phyloP scores from a whole-genome alignment of 2,888 invertebrate genomes.

The Scelioninae gen. 1 region DNA sequence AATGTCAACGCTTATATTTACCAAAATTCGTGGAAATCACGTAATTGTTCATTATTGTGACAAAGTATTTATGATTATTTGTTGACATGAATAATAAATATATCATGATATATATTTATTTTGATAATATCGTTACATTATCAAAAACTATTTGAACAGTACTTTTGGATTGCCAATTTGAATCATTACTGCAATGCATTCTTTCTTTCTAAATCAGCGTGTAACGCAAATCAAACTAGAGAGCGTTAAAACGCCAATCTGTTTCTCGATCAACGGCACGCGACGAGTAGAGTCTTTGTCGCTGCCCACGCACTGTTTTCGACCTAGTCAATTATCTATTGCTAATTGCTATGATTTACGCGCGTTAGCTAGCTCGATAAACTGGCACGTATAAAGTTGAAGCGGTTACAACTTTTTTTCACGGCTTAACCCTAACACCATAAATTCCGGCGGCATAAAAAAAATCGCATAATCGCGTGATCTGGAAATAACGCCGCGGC shows the following conservation, averaged over 20 bases:
- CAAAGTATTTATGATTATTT: too few relatives aligned
- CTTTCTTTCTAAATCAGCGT: not conserved
- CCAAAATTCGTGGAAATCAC: too few relatives aligned
- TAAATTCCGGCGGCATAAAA: conserved; percentile 35
- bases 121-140: too few relatives aligned
- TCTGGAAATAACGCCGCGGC: conserved; percentile 46
- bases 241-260: conserved; percentile 40
- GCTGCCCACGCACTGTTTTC: conserved; percentile 24
- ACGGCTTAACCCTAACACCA: conserved; percentile 13
- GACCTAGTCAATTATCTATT: conserved; percentile 34
- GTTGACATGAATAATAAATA: too few relatives aligned
- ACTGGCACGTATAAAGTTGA: conserved; percentile 22
- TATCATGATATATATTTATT: too few relatives aligned
- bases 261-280: conserved; percentile 22
- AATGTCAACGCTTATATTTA: too few relatives aligned
- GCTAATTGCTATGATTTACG: conserved; percentile 54
- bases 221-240: conserved; percentile 16
- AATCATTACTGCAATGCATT: not conserved
- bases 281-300: conserved; percentile 36
- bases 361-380: conserved; percentile 34
- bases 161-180: not conserved
- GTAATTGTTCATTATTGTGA: too few relatives aligned
- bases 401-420: conserved; percentile 28
- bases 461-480: conserved; percentile 55
- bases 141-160: not conserved